Evolutionary conservation across 2,797 vertebrate species (phyloP).

Genomic region (Ara ararauna): DNA sequence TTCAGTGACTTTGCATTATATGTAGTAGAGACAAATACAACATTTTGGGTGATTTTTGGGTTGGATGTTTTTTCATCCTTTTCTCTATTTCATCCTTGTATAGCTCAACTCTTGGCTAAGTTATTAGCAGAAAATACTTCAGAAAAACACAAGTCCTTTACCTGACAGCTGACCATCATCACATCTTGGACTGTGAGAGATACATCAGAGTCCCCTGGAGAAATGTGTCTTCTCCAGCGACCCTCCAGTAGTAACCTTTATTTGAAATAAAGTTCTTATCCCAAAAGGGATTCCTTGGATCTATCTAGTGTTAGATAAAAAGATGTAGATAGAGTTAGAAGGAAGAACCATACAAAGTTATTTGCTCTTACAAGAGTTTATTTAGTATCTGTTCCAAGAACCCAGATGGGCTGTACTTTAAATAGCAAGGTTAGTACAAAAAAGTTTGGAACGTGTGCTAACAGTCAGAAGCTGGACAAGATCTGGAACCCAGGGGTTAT

Average conservation of each 20-base stretch:
- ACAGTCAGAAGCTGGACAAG: conserved; percentile 1
- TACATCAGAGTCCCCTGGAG: neutral
- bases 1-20: neutral
- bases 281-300: neutral
- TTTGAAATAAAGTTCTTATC: neutral
- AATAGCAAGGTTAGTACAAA: conserved; percentile 45
- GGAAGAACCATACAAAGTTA: conserved; percentile 24
- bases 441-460: neutral
- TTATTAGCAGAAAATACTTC: neutral
- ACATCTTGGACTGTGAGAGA: neutral
- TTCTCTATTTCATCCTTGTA: neutral
- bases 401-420: neutral
- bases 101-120: neutral
- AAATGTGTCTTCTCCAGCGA: neutral
- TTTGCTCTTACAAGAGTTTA: conserved; percentile 47
- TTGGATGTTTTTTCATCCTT: neutral
- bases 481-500: neutral
- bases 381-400: conserved; percentile 41
- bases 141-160: neutral
- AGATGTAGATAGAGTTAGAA: conserved; percentile 9
- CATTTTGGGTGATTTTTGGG: neutral
- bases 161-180: neutral
- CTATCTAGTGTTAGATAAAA: neutral
- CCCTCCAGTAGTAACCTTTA: neutral
- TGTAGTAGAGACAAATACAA: neutral